Conservation (phyloP, 1,140 invertebrate genomes). For the Pachypeltis micranthus region DNA sequence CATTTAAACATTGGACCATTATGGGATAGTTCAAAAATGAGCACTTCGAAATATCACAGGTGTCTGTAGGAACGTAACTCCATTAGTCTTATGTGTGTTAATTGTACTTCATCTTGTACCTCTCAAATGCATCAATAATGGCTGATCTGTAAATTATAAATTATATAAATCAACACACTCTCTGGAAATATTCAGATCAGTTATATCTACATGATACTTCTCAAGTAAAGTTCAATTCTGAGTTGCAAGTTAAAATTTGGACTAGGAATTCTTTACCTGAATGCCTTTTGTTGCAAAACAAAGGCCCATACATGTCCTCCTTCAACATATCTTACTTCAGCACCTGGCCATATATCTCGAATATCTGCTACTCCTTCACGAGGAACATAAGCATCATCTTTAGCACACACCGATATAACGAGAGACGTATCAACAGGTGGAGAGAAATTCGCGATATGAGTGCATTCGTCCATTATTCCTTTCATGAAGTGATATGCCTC, state of each 20-base stretch:
- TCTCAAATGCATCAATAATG: constrained; percentile 41
- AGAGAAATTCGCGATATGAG: constrained; percentile 87
- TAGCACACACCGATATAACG: constrained; percentile 74
- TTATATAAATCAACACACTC: constrained; percentile 16
- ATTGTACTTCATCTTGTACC: constrained; percentile 40
- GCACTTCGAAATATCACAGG: too few species aligned
- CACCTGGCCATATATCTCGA: constrained; percentile 83
- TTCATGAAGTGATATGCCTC: constrained; percentile 89
- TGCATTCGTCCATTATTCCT: constrained; percentile 97
- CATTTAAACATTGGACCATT: too few species aligned
- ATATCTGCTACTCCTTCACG: constrained; percentile 66
- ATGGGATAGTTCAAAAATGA: too few species aligned
- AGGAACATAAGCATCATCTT: constrained; percentile 86
- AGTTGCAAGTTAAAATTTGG: not conserved
- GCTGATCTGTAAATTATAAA: constrained; percentile 33
- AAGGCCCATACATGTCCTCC: constrained; percentile 86
- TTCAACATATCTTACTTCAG: constrained; percentile 73
- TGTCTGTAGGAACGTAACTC: too few species aligned
- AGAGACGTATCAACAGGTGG: constrained; percentile 70
- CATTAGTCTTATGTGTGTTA: too few species aligned
- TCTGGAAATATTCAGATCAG: constrained; percentile 13
- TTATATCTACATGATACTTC: not conserved
- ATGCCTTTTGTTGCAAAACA: constrained; percentile 70
- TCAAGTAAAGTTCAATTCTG: not conserved
- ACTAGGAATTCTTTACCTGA: constrained; percentile 50